Conservation (phyloP, 2,113 vertebrate species). For the Sapajus apella region DNA sequence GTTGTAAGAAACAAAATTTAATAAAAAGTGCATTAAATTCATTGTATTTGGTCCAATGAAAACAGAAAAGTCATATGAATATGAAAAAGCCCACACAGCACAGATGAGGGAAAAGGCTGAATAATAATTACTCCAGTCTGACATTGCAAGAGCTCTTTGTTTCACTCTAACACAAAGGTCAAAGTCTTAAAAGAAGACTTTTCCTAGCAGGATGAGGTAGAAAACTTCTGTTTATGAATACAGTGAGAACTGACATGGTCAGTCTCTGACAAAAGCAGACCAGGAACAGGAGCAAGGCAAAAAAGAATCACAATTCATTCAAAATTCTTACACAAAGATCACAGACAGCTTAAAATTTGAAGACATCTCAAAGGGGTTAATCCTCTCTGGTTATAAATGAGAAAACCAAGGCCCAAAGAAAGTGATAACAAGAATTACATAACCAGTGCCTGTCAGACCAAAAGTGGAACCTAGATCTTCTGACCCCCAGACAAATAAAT, state of each 20-base stretch:
- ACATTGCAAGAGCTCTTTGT: not conserved
- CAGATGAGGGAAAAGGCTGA: constrained; percentile 56
- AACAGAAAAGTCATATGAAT: constrained; percentile 70
- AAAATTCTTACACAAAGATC: not conserved
- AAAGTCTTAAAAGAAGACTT: not conserved
- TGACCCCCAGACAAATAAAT: not conserved
- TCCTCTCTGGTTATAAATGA: not conserved
- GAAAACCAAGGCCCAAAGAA: not conserved
- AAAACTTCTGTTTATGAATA: not conserved
- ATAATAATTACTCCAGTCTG: constrained; percentile 53
- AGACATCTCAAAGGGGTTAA: not conserved
- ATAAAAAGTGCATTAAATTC: constrained; percentile 77
- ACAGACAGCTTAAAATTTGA: not conserved
- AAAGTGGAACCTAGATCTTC: not conserved
- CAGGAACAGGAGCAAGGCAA: not conserved
- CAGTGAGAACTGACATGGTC: not conserved
- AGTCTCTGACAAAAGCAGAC: not conserved
- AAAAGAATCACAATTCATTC: not conserved
- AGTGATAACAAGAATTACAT: not conserved
- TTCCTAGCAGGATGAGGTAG: not conserved
- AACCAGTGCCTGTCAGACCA: not conserved
- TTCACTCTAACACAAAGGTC: not conserved
- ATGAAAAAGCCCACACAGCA: constrained; percentile 52
- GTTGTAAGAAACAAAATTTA: constrained; percentile 78
- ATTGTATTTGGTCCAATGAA: constrained; percentile 70